Evolutionary conservation across 2,888 invertebrate species (phyloP).

Genomic region (Hypomecis atomaria): DNA sequence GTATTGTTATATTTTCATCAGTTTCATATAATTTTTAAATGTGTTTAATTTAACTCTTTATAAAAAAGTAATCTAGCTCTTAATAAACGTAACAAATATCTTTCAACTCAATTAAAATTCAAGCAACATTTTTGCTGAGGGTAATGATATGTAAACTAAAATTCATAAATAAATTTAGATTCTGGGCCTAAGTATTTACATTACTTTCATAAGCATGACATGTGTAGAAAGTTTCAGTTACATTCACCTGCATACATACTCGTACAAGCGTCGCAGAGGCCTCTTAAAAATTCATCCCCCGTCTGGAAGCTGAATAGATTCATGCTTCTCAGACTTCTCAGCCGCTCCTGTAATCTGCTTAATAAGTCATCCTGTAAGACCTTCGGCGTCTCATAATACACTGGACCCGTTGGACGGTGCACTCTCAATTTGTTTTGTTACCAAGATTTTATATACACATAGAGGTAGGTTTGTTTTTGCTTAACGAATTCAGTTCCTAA

Average conservation of each 20-base stretch:
- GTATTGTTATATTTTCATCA: too few relatives aligned
- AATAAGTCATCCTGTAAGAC: conserved; percentile 72
- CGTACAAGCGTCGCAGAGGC: conserved; percentile 70
- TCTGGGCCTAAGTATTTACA: background rate
- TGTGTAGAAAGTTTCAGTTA: conserved; percentile 69
- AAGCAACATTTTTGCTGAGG: too few relatives aligned
- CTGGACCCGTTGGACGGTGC: conserved; percentile 47
- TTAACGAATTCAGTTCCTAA: too few relatives aligned
- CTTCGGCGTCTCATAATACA: conserved; percentile 48
- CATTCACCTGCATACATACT: conserved; percentile 43
- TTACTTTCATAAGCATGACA: too few relatives aligned
- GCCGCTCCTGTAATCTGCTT: conserved; percentile 70
- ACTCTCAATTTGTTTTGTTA: background rate
- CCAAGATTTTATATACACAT: background rate
- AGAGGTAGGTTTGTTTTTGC: too few relatives aligned
- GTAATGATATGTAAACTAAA: too few relatives aligned
- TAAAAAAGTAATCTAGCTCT: too few relatives aligned
- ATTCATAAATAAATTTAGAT: background rate
- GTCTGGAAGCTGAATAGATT: conserved; percentile 75
- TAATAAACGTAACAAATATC: too few relatives aligned
- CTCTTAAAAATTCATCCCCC: conserved; percentile 84
- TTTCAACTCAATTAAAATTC: too few relatives aligned
- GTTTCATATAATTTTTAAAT: too few relatives aligned
- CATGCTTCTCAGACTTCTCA: conserved; percentile 60
- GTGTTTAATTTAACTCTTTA: too few relatives aligned